Conservation (phyloP, 2,113 vertebrate species). For the Sinocyclocheilus maitianheensis region DNA sequence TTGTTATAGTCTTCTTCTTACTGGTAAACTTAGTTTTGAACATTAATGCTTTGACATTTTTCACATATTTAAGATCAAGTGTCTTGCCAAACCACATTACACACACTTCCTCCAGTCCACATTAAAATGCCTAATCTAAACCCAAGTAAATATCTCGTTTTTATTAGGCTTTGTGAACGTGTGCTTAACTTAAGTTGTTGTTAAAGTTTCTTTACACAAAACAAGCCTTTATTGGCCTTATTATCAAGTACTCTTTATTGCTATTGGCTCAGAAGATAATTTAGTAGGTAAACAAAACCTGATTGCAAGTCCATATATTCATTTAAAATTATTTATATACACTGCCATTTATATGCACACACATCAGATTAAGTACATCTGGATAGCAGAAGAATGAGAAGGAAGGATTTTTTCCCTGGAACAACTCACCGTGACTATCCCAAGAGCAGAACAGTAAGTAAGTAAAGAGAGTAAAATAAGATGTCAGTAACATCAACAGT, state of each 20-base stretch:
- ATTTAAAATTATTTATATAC: neutral
- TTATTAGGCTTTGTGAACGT: neutral
- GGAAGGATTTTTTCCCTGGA: neutral
- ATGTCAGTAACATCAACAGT: neutral
- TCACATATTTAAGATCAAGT: constrained; percentile 23
- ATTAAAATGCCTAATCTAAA: neutral
- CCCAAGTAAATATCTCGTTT: neutral
- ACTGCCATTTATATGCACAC: neutral
- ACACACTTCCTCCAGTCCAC: neutral
- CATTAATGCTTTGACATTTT: neutral
- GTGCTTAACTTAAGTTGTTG: neutral
- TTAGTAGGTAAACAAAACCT: constrained; percentile 13
- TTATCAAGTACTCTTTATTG: neutral
- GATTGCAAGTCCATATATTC: neutral
- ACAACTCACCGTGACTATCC: neutral
- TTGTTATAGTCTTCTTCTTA: neutral
- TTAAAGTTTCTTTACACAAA: neutral
- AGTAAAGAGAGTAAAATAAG: constrained; percentile 5
- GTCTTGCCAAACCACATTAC: constrained; percentile 22
- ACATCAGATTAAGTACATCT: constrained; percentile 10
- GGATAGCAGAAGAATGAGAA: neutral
- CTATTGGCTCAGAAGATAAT: neutral
- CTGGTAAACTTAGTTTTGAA: neutral
- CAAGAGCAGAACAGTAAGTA: constrained; percentile 1
- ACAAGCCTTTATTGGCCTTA: neutral